These are phyloP conservation scores for Lerema accius DNA, from an alignment of 1,140 invertebrate genomes.

Conservation along the genomic window DNA sequence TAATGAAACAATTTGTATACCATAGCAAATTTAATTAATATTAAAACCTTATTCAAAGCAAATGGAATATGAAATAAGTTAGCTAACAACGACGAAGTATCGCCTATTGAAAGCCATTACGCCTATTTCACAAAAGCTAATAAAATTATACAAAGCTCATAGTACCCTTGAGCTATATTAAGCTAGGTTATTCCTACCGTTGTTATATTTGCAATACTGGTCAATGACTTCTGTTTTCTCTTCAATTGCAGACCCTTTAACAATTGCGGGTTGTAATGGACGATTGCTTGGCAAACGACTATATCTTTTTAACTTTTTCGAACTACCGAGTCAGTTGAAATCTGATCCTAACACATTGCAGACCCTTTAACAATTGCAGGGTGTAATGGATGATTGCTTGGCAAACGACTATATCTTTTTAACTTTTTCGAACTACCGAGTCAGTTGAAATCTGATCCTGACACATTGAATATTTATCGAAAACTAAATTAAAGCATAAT, in stretches of 20 bases:
- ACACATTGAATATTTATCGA: no score
- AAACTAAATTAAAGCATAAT: no score
- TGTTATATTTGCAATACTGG: conserved; percentile 46
- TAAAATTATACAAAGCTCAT: conserved; percentile 43
- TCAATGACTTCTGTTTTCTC: conserved; percentile 43
- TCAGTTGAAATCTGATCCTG: no score
- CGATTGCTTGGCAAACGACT: neutral
- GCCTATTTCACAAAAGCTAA: conserved; percentile 27
- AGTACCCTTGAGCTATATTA: conserved; percentile 49
- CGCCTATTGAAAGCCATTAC: conserved; percentile 20
- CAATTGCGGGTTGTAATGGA: conserved; percentile 29
- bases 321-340: no score
- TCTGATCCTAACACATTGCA: no score
- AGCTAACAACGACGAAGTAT: conserved; percentile 1
- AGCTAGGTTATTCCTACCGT: conserved; percentile 41
- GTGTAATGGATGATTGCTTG: conserved; percentile 18
- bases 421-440: no score
- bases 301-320: conserved; percentile 13
- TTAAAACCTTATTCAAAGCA: neutral
- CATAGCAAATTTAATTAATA: neutral
- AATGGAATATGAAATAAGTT: neutral
- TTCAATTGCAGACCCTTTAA: conserved; percentile 36
- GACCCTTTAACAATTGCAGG: conserved; percentile 30
- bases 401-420: neutral
- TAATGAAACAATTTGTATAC: neutral